Evolutionary conservation across 2,888 invertebrate genomes (phyloP).

Genomic region (Eristalinus aeneus): DNA sequence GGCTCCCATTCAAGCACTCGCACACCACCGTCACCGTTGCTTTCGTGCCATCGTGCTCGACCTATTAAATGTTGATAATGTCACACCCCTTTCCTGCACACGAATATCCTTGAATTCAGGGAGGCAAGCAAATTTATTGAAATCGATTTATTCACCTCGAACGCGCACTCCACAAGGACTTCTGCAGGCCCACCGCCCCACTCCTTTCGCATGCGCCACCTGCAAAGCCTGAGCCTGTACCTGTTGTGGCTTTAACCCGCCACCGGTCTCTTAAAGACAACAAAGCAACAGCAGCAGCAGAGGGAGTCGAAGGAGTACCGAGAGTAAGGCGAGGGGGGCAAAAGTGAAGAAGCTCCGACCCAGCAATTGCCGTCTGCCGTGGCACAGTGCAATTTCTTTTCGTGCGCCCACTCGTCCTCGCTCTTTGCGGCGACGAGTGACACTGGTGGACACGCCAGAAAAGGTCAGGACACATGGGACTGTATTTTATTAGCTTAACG

Average conservation of each 20-base stretch:
- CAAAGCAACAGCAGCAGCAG: not conserved
- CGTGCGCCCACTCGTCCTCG: not conserved
- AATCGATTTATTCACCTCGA: constrained; percentile 69
- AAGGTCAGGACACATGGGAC: constrained; percentile 50
- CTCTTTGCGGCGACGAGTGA: not conserved
- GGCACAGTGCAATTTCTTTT: constrained; percentile 37
- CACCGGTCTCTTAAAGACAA: constrained; percentile 10
- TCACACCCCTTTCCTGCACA: constrained; percentile 34
- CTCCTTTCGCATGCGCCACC: not conserved
- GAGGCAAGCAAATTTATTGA: constrained; percentile 61
- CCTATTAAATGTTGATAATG: constrained; percentile 58
- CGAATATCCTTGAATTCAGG: constrained; percentile 53
- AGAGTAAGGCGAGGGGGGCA: not conserved
- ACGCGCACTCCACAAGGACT: not conserved
- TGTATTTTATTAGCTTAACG: constrained; percentile 42
- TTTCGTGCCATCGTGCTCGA: constrained; percentile 45
- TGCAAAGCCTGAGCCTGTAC: not conserved
- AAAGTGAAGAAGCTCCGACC: constrained; percentile 1
- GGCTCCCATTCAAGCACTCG: not conserved
- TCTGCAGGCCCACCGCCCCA: not conserved
- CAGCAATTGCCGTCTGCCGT: constrained; percentile 11
- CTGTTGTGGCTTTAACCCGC: constrained; percentile 26
- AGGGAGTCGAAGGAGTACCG: not conserved
- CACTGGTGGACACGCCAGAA: constrained; percentile 27
- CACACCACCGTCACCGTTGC: too few species aligned